A percentile compares a stretch with the other conserved stretches of the same genome.
phyloP scores from a whole-genome alignment of 2,888 invertebrate species.

The Adela reaumurella region DNA sequence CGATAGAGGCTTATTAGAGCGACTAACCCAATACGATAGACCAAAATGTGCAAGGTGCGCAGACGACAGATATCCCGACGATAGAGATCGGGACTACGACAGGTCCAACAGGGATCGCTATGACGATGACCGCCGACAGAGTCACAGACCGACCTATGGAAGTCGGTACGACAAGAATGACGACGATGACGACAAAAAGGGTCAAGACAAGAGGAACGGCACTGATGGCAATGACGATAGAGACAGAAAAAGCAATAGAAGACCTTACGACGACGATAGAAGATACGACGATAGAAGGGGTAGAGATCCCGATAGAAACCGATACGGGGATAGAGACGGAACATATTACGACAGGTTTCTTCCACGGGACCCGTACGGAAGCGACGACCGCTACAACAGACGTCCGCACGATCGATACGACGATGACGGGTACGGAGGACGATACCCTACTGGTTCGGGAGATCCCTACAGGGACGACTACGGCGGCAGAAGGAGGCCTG shows the following conservation, averaged over 20 bases:
- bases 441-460: slow-evolving; percentile 7
- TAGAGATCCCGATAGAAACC: slow-evolving; percentile 21
- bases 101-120: slow-evolving; percentile 21
- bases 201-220: slow-evolving; percentile 23
- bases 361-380: slow-evolving; percentile 32
- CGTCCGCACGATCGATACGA: slow-evolving; percentile 32
- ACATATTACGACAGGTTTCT: slow-evolving; percentile 43
- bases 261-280: slow-evolving; percentile 20
- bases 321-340: slow-evolving; percentile 37
- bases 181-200: slow-evolving; percentile 20
- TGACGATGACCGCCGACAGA: slow-evolving; percentile 21
- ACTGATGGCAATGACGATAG: slow-evolving; percentile 27
- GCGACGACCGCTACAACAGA: slow-evolving; percentile 14
- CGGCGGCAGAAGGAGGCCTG: slow-evolving; percentile 26
- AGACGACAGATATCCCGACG: slow-evolving; percentile 9
- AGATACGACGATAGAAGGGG: slow-evolving; percentile 24
- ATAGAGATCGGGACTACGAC: slow-evolving; percentile 18
- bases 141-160: slow-evolving; percentile 32
- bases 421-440: slow-evolving; percentile 19
- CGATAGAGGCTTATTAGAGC: slow-evolving; percentile 24
- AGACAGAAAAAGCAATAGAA: slow-evolving; percentile 2
- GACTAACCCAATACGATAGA: slow-evolving; percentile 24
- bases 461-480: slow-evolving; percentile 22
- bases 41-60: slow-evolving; percentile 30
- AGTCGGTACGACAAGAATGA: slow-evolving; percentile 31